Conservation (phyloP, 2,888 invertebrate genomes). For the Chloroclystis v-ata region DNA sequence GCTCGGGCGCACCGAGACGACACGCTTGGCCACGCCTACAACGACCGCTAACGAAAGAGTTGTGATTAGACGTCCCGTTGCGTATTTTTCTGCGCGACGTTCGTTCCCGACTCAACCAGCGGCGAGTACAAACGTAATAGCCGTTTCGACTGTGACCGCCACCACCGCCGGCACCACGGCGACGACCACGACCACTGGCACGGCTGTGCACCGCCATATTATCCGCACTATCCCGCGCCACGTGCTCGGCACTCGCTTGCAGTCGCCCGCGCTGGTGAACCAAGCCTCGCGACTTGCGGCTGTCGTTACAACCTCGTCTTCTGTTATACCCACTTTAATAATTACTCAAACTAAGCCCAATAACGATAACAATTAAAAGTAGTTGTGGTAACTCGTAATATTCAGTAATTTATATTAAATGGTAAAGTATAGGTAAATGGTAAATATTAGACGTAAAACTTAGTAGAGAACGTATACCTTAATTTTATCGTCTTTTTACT, state of each 20-base stretch:
- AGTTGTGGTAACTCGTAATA: no score
- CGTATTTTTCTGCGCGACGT: conserved; percentile 18
- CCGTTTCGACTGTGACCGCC: neutral
- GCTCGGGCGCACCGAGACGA: conserved; percentile 10
- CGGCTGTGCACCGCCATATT: conserved; percentile 13
- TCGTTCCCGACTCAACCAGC: conserved; percentile 8
- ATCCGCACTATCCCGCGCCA: conserved; percentile 20
- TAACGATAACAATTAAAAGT: neutral
- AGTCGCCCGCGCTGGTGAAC: neutral
- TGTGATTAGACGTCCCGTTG: conserved; percentile 18
- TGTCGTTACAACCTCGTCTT: conserved; percentile 11
- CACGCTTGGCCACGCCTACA: conserved; percentile 6
- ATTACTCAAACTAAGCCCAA: conserved; percentile 7
- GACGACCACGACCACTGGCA: neutral
- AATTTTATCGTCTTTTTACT: no score
- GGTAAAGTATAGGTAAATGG: no score
- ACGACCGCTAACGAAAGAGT: conserved; percentile 12
- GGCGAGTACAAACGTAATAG: neutral
- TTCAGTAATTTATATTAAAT: no score
- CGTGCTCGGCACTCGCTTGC: conserved; percentile 9
- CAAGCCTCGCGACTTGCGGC: neutral
- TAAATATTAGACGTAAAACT: no score
- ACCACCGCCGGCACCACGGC: neutral
- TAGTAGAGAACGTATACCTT: no score
- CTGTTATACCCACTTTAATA: conserved; percentile 1